phyloP scores from a whole-genome alignment of 2,113 vertebrate genomes.

The Isichthys henryi region DNA sequence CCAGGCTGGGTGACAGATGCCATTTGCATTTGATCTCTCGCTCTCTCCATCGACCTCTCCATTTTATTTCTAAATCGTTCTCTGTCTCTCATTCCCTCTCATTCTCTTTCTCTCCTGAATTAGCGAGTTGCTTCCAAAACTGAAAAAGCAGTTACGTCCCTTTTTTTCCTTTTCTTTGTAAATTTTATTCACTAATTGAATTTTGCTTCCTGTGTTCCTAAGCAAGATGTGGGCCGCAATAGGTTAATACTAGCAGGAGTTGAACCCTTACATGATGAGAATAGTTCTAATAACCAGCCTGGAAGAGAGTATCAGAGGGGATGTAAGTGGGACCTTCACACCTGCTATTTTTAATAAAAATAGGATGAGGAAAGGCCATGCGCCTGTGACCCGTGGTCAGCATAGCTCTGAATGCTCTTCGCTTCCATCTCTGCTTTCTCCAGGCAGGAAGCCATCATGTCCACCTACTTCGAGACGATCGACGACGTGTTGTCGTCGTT shows the following conservation, averaged over 20 bases:
- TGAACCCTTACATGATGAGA: neutral
- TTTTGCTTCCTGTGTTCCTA: neutral
- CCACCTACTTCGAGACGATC: conserved; percentile 93
- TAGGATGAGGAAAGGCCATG: neutral
- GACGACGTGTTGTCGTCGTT: conserved; percentile 93
- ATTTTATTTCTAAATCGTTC: neutral
- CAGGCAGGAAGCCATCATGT: conserved; percentile 95
- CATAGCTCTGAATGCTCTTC: neutral
- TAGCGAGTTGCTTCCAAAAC: neutral
- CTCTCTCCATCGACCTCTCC: neutral
- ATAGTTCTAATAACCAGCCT: neutral
- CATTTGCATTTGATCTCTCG: neutral
- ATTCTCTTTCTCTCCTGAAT: neutral
- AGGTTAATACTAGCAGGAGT: neutral
- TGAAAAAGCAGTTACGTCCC: neutral
- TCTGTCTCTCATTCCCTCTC: neutral
- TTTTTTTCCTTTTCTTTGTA: neutral
- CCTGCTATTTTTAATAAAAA: neutral
- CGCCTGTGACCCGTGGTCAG: neutral
- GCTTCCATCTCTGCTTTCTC: conserved; percentile 36
- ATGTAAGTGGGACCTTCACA: neutral
- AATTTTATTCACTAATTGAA: neutral
- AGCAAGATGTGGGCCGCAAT: neutral
- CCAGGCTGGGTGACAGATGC: neutral
- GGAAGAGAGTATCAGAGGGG: neutral